Evolutionary conservation across 2,113 vertebrate species (phyloP).

Genomic region (Athene noctua): DNA sequence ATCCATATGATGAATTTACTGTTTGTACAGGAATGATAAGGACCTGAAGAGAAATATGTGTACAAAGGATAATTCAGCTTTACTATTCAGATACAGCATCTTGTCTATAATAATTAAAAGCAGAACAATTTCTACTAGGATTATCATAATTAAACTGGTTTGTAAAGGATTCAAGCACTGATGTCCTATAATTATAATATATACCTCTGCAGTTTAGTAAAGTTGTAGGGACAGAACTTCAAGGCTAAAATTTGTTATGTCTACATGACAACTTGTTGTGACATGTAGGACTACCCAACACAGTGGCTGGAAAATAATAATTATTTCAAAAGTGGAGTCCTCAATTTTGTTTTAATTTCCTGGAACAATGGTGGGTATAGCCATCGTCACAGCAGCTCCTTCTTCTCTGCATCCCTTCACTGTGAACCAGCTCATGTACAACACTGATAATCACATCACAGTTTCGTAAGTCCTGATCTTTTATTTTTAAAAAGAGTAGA

Average conservation of each 20-base stretch:
- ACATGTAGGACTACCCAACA: not conserved
- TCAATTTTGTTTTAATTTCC: not conserved
- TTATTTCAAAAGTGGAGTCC: not conserved
- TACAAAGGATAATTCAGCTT: not conserved
- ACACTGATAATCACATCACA: not conserved
- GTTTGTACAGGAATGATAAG: not conserved
- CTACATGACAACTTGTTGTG: not conserved
- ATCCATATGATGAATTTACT: not conserved
- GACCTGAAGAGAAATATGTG: not conserved
- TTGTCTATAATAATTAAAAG: not conserved
- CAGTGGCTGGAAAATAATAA: not conserved
- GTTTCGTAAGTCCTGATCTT: not conserved
- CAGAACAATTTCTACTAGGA: not conserved
- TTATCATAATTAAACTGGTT: not conserved
- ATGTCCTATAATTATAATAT: not conserved
- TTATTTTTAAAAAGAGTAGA: not conserved
- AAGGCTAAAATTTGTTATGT: not conserved
- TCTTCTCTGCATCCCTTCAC: not conserved
- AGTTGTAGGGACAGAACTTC: not conserved
- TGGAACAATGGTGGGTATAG: not conserved
- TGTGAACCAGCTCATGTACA: not conserved
- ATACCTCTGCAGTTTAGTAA: constrained; percentile 9
- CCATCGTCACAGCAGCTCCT: not conserved
- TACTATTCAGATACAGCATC: not conserved
- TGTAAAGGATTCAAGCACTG: not conserved